A percentile compares a stretch with the other conserved stretches of the same genome.
Evolutionary conservation across 2,113 vertebrate genomes (phyloP).

Genomic region (Mixornis gularis): DNA sequence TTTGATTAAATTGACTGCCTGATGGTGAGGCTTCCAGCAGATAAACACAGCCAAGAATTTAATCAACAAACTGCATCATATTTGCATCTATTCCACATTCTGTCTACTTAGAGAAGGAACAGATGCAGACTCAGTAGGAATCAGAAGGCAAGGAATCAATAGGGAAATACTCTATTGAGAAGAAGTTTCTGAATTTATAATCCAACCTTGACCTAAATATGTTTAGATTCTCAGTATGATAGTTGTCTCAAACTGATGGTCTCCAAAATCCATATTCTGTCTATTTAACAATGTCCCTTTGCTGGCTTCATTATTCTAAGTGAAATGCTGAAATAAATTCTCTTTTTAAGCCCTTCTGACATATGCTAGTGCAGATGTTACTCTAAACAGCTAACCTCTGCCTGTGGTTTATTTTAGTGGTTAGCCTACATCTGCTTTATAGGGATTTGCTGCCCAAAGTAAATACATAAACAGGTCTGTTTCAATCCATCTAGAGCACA

Average conservation of each 20-base stretch:
- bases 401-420: neutral
- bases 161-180: constrained; percentile 50
- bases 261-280: neutral
- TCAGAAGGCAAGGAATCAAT: constrained; percentile 38
- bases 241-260: neutral
- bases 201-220: constrained; percentile 63
- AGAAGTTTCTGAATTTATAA: constrained; percentile 50
- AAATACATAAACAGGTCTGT: neutral
- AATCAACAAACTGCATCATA: constrained; percentile 60
- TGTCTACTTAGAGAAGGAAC: constrained; percentile 46
- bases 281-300: neutral
- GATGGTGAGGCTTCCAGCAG: constrained; percentile 27
- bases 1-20: constrained; percentile 55
- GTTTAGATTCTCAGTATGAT: neutral
- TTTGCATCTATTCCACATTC: constrained; percentile 52
- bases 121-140: constrained; percentile 57
- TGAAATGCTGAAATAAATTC: constrained; percentile 10
- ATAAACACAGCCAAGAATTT: constrained; percentile 54
- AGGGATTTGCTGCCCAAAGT: neutral
- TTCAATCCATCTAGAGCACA: neutral
- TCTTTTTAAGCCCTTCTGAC: constrained; percentile 25
- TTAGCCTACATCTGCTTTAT: neutral
- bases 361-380: constrained; percentile 47
- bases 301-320: constrained; percentile 9
- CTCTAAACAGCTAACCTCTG: neutral